A percentile compares a stretch with the other conserved stretches of the same genome.
These are phyloP conservation scores for Ommatoiulus sabulosus DNA, from an alignment of 2,888 invertebrate species.

Conservation along the genomic window DNA sequence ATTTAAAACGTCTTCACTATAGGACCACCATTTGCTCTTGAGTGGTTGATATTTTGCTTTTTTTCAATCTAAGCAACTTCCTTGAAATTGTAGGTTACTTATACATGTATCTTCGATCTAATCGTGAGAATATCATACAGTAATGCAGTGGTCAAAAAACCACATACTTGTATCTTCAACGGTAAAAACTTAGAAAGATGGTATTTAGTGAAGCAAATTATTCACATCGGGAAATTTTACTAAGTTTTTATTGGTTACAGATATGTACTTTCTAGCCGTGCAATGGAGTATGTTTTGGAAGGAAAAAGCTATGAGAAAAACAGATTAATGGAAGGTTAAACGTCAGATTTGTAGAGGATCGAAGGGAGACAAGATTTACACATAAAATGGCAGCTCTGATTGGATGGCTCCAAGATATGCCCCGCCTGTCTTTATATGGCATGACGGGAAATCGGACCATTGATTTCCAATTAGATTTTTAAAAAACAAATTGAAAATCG, in stretches of 20 bases:
- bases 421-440: background rate
- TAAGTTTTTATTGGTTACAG: too few species aligned
- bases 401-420: background rate
- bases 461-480: slow-evolving; percentile 27
- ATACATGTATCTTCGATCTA: background rate
- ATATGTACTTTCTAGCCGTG: background rate
- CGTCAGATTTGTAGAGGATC: background rate
- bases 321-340: background rate
- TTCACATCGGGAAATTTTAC: too few species aligned
- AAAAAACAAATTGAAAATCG: background rate
- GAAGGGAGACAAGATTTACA: background rate
- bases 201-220: too few species aligned
- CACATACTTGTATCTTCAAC: too few species aligned
- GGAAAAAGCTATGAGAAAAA: background rate
- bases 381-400: slow-evolving; percentile 37
- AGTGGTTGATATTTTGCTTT: background rate
- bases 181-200: background rate
- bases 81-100: background rate
- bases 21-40: background rate
- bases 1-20: too few species aligned
- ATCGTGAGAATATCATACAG: background rate
- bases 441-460: slow-evolving; percentile 5
- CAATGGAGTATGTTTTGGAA: background rate
- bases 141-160: background rate
- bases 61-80: background rate